Percentiles rank a stretch among this genome's conserved stretches.
phyloP scores from a whole-genome alignment of 2,888 invertebrate species.

The Priocnemis perturbator region DNA sequence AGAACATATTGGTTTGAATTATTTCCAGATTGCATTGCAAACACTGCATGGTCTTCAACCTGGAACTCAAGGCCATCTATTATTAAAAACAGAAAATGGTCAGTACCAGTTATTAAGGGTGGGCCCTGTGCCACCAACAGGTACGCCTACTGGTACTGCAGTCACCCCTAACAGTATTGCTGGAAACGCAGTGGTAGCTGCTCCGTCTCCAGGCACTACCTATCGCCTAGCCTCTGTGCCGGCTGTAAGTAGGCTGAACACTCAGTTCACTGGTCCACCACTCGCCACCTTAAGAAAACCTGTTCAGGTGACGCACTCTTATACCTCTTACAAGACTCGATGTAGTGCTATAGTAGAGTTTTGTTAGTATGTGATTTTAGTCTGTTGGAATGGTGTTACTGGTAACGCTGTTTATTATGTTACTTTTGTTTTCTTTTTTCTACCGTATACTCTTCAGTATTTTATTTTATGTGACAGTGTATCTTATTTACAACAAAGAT shows the following conservation, averaged over 20 bases:
- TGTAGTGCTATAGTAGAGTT: conserved; percentile 70
- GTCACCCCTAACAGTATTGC: conserved; percentile 74
- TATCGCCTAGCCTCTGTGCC: conserved; percentile 91
- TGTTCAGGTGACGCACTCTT: conserved; percentile 74
- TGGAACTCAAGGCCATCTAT: conserved; percentile 88
- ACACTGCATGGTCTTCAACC: conserved; percentile 90
- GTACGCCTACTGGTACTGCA: conserved; percentile 73
- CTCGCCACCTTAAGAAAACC: conserved; percentile 79
- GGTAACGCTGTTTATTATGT: conserved; percentile 50
- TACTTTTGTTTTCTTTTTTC: conserved; percentile 31
- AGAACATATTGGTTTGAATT: neutral
- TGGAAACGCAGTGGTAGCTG: conserved; percentile 68
- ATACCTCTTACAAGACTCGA: conserved; percentile 72
- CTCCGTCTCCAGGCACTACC: conserved; percentile 77
- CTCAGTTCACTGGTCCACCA: conserved; percentile 79
- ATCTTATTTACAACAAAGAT: too few relatives aligned
- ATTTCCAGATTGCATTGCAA: conserved; percentile 89
- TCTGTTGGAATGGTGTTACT: conserved; percentile 64
- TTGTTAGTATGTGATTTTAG: conserved; percentile 56
- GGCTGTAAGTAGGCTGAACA: conserved; percentile 86
- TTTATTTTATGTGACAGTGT: too few relatives aligned
- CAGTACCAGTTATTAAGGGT: conserved; percentile 95
- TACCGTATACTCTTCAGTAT: neutral
- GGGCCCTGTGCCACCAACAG: conserved; percentile 85
- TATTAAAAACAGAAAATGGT: conserved; percentile 97